A percentile compares a stretch with the other conserved stretches of the same genome.
These are phyloP conservation scores for Ophonus ardosiacus DNA, from an alignment of 2,888 invertebrate genomes.

Conservation along the genomic window DNA sequence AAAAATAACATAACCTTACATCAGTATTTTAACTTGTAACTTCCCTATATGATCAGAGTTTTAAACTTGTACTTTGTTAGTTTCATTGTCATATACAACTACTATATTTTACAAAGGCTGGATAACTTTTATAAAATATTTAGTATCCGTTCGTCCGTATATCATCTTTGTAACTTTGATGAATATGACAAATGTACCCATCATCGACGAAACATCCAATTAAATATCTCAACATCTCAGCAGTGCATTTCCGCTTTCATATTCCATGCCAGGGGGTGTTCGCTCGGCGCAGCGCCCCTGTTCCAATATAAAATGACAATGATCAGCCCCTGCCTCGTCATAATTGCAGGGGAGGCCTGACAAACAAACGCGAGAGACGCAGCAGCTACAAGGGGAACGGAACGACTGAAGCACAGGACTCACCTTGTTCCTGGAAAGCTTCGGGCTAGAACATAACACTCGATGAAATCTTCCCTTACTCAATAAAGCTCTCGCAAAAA, in stretches of 20 bases:
- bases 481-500: no score
- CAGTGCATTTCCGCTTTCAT: conserved; percentile 37
- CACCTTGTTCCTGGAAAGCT: not conserved
- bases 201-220: conserved; percentile 46
- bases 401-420: no score
- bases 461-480: no score
- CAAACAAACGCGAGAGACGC: not conserved
- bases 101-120: no score
- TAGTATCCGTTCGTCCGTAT: no score
- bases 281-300: not conserved
- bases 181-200: not conserved
- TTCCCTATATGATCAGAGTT: no score
- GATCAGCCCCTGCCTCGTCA: conserved; percentile 36
- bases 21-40: no score
- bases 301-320: conserved; percentile 50
- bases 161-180: not conserved
- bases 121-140: no score
- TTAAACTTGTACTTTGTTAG: no score
- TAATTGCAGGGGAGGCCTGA: conserved; percentile 46
- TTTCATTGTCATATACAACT: no score
- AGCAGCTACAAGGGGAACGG: not conserved
- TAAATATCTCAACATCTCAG: not conserved
- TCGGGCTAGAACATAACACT: not conserved
- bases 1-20: no score
- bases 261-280: not conserved